Base-by-base conservation (phyloP, 1,140 invertebrate species). In the Dermatophagoides farinae region DNA sequence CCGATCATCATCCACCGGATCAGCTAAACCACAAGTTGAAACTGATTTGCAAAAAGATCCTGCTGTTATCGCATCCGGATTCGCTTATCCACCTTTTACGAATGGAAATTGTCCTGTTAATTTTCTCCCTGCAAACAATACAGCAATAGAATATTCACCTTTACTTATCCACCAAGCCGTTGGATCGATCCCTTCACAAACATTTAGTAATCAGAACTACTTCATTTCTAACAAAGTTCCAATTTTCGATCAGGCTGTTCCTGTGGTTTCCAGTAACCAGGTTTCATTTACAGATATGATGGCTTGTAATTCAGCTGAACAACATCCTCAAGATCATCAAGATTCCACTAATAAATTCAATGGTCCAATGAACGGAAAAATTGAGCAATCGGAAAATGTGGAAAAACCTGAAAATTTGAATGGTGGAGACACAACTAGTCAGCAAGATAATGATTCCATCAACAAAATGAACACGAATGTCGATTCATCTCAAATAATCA, bases 31-130 rank as follows among this genome's bases (percentile, higher is more conserved):
- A 23, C 11, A 40, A 22, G 31, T 44, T 31, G 46, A 58, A 65
- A 39, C 57, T 70, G 70, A 70, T 25, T 70, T 71, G 12, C 37
- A 40, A 50, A 70, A 71, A 67, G 73, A 74, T 64, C 73, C 73
- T 22, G 73, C 73, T 41, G 71, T 71, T 11, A 67, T 67, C 51
- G 69, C 71, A 10, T 70, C 70, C 64, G 61, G 64, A 16, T 40
- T 40, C 16, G 18, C 53, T n/a, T 62, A 41, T 64, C 69, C 65
- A n/a, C 38, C 55, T 37, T 51, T 43, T 50, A 50, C 25, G 23
- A 43, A 46, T 16, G 63, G 60, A 25, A 55, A 50, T 47, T 22
- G 61, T 20, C 37, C 43, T 18, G 31, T 43, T 39, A 37, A 58
- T 46, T 40, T 22, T 41, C 31, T 31, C 31, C 31, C 31, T 4